Base-by-base conservation (phyloP, 2,113 vertebrate genomes). In the Vidua macroura region DNA sequence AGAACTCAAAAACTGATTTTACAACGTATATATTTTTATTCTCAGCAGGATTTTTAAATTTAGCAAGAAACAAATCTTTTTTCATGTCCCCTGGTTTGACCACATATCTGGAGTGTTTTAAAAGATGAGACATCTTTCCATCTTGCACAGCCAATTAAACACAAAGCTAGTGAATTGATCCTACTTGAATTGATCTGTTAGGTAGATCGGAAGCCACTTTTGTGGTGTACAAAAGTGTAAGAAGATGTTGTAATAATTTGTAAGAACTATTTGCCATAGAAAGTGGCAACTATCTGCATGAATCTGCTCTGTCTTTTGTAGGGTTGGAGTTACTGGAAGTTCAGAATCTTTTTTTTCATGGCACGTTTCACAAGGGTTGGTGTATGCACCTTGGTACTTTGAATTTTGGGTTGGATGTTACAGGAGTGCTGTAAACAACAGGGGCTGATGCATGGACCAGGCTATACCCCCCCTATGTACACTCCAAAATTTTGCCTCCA, bases 361-460 rank as follows among this genome's bases (percentile, higher is more conserved):
- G 30, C 7, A 22, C 10, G 4, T 87, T 21, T 75, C 25, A 31
- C 11, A 39, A 10, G 7, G 44, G 13, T 12, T 52, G 6, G 6
- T 31, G 6, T 55, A 28, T 48, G 44, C 2, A 28, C 2, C 24
- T 46, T 1, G 0, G 9, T 35, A 18, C 48, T 66, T 63, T 44
- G 52, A 70, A 67, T 91, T 78, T 83, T 51, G 33, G 7, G 3
- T 64, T 53, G 7, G 10, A 19, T 64, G 19, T 79, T 56, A 46
- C 20, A 33, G 13, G 37, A 77, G 5, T 16, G 9, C 41, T 67
- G 25, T 35, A 72, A 58, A 41, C 16, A 80, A 25, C 6, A 41
- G 1, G 2, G 31, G 37, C 19, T 0, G 1, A 17, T n/a, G 33
- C 33, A 43, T 37, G 37, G 30, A 31, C 39, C 2, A 44, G 52